A percentile compares a stretch with the other conserved stretches of the same genome.
Evolutionary conservation across 2,113 vertebrate species (phyloP).

Genomic region (Coturnix japonica): DNA sequence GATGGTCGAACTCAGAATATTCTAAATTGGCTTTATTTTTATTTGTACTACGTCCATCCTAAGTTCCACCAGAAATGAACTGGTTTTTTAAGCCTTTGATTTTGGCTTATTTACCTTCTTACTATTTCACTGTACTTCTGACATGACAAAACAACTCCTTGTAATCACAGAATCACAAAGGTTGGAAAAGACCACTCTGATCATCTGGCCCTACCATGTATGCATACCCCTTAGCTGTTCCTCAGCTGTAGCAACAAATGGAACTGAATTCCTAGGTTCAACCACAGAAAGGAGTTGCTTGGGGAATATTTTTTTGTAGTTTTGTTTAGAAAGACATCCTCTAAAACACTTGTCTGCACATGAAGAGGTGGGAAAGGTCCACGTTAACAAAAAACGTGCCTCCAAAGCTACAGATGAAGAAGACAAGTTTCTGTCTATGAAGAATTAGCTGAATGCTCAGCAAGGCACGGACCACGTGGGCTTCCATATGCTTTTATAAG

Average conservation of each 20-base stretch:
- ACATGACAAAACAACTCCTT: background rate
- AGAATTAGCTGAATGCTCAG: background rate
- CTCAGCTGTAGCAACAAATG: background rate
- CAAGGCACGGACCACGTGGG: accelerated
- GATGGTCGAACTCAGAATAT: background rate
- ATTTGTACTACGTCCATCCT: background rate
- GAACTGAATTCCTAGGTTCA: background rate
- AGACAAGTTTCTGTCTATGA: background rate
- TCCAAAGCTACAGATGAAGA: background rate
- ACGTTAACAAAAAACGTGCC: background rate
- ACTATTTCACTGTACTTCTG: background rate
- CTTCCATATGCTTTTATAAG: background rate
- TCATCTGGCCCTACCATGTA: too few species aligned
- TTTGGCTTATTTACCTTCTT: background rate
- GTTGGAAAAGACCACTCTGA: too few species aligned
- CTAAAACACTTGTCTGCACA: background rate
- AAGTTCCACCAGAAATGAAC: background rate
- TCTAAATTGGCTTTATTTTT: background rate
- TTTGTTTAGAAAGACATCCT: background rate
- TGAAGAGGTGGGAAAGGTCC: background rate
- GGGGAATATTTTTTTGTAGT: background rate
- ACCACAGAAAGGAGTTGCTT: accelerated
- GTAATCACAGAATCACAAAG: too few species aligned
- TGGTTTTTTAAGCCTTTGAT: background rate
- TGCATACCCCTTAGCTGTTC: background rate